These are phyloP conservation scores for Ylistrum balloti DNA, from an alignment of 1,140 invertebrate genomes.

Conservation along the genomic window DNA sequence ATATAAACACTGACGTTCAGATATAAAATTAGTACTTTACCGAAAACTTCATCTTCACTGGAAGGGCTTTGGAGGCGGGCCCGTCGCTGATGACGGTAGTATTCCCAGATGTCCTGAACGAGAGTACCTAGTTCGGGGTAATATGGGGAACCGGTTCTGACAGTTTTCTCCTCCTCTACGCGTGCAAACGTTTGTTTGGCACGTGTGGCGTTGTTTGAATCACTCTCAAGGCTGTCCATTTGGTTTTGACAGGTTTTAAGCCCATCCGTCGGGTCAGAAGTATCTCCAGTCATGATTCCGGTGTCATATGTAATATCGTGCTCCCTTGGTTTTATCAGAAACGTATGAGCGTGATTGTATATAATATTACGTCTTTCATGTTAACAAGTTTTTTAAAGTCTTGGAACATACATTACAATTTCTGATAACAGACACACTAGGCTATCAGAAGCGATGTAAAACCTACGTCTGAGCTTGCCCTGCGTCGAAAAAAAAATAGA, in stretches of 20 bases:
- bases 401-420: not conserved
- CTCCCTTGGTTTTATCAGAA: not conserved
- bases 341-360: not conserved
- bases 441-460: not conserved
- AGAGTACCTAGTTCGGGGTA: conserved; percentile 8
- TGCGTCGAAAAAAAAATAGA: not conserved
- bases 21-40: not conserved
- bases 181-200: not conserved
- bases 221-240: not conserved
- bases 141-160: not conserved
- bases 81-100: conserved; percentile 12
- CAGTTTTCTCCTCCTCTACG: not conserved
- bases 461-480: not conserved
- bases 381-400: not conserved
- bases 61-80: not conserved
- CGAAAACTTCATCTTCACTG: not conserved
- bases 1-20: too few species aligned
- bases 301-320: not conserved
- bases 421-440: not conserved
- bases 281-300: not conserved
- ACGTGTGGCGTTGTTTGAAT: not conserved
- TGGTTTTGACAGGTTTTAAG: not conserved
- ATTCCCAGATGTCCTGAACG: not conserved
- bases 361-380: too few species aligned
- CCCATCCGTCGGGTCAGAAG: not conserved